These are phyloP conservation scores for Anthoscopus minutus DNA, from an alignment of 2,113 vertebrate genomes.

Conservation along the genomic window DNA sequence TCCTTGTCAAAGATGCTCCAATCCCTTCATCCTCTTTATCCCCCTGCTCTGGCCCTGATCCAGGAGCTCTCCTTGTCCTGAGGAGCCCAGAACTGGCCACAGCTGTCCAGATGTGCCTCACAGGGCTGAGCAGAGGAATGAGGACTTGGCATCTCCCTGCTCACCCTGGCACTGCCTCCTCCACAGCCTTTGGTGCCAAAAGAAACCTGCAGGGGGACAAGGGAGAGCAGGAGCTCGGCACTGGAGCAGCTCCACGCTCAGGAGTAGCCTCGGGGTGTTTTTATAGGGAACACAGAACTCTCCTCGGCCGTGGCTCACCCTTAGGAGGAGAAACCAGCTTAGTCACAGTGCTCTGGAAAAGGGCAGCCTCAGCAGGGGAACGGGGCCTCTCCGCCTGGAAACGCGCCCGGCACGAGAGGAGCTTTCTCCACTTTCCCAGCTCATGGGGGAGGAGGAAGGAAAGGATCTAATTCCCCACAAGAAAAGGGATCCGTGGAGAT, in stretches of 20 bases:
- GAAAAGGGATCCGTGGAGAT: neutral
- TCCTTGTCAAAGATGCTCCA: neutral
- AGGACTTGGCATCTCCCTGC: neutral
- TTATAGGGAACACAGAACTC: neutral
- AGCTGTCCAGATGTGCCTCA: neutral
- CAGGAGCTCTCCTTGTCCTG: neutral
- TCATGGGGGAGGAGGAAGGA: neutral
- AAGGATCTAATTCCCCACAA: neutral
- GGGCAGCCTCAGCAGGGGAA: neutral
- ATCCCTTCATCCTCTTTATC: neutral
- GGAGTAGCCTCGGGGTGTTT: neutral
- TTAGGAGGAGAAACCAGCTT: slow-evolving; percentile 3
- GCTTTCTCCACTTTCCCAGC: neutral
- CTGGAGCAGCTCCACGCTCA: neutral
- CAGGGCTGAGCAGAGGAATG: neutral
- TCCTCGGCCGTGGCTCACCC: neutral
- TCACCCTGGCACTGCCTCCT: neutral
- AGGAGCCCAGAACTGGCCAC: neutral
- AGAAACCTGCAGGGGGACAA: neutral
- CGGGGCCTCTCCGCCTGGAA: neutral
- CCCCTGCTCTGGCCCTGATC: accelerated
- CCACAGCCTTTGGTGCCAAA: neutral
- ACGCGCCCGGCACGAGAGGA: neutral
- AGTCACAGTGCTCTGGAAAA: neutral
- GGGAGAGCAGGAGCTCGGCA: neutral